These are phyloP conservation scores for Araneus ventricosus DNA, from an alignment of 1,140 invertebrate species.

Conservation along the genomic window DNA sequence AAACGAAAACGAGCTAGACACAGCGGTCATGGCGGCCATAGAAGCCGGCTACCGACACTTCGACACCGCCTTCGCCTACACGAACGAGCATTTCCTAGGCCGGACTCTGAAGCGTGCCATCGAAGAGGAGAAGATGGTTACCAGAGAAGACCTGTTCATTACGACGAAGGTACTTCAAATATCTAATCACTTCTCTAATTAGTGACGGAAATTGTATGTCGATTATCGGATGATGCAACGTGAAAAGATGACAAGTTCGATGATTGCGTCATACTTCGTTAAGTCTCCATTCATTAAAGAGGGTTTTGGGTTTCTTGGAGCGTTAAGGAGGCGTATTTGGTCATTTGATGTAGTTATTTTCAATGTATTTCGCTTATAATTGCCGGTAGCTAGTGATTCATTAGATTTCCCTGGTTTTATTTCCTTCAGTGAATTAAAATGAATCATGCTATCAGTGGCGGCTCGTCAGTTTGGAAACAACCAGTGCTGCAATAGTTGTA, in stretches of 20 bases:
- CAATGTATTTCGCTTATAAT: no score
- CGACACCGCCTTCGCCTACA: constrained; percentile 91
- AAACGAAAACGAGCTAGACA: constrained; percentile 81
- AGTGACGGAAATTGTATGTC: constrained; percentile 79
- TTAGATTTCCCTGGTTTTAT: no score
- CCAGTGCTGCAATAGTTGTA: no score
- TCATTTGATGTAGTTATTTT: no score
- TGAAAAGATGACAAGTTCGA: not conserved
- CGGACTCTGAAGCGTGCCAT: constrained; percentile 86
- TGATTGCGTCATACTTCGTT: not conserved
- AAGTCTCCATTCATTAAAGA: not conserved
- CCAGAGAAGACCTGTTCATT: constrained; percentile 91
- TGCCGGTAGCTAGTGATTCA: no score
- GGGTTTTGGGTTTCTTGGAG: not conserved
- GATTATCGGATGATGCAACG: not conserved
- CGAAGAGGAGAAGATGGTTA: constrained; percentile 84
- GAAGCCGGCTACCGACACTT: constrained; percentile 92
- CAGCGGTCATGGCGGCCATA: constrained; percentile 89
- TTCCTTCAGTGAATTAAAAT: no score
- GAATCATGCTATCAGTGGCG: no score
- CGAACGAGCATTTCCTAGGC: constrained; percentile 92
- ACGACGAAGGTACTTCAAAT: constrained; percentile 80
- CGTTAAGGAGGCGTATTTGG: no score
- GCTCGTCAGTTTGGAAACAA: no score
- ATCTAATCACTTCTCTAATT: constrained; percentile 12